Evolutionary conservation across 2,888 invertebrate genomes (phyloP).

Genomic region (Cacoxenus indagator): DNA sequence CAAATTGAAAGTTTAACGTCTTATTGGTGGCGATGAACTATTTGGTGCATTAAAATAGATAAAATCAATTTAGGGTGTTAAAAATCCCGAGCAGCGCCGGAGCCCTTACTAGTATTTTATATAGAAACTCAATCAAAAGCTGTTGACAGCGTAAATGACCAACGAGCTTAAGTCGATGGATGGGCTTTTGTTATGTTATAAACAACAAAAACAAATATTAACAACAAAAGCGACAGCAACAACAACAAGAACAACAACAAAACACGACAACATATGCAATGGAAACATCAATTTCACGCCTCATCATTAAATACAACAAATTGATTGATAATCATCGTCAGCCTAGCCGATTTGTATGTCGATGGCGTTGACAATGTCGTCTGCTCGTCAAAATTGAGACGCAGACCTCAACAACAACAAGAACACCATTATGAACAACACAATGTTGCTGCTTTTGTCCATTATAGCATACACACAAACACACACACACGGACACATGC

Average conservation of each 20-base stretch:
- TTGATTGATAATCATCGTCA: constrained; percentile 49
- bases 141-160: background rate
- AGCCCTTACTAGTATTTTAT: no score
- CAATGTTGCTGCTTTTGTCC: no score
- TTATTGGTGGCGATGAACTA: no score
- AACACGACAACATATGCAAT: background rate
- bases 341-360: background rate
- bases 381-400: constrained; percentile 8
- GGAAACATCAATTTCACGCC: constrained; percentile 33
- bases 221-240: background rate
- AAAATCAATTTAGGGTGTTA: no score
- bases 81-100: no score
- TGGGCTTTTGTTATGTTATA: background rate
- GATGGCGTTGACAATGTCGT: background rate
- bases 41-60: no score
- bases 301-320: constrained; percentile 39
- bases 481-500: background rate
- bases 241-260: background rate
- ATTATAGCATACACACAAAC: background rate
- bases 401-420: constrained; percentile 5
- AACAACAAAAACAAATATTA: background rate
- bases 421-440: no score
- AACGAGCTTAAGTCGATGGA: background rate
- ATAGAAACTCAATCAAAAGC: background rate
- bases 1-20: no score